Percentiles rank a stretch among this genome's conserved stretches.
Evolutionary conservation across 2,888 invertebrate genomes (phyloP).

Genomic region (Callyntrura sp.): DNA sequence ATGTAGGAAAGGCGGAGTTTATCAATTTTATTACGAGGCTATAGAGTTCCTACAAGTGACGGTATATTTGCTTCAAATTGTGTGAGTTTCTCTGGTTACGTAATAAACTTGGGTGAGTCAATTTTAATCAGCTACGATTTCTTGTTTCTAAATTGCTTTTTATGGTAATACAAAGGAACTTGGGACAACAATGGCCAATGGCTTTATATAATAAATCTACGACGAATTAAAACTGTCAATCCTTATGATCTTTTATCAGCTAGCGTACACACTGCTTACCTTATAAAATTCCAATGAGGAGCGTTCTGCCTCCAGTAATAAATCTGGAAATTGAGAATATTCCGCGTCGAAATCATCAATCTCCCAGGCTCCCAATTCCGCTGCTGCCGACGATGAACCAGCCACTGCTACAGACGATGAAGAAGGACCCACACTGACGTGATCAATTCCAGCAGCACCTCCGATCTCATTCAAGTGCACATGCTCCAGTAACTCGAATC

Average conservation of each 20-base stretch:
- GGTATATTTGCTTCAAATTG: neutral
- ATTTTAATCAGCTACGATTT: neutral
- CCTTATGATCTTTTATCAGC: neutral
- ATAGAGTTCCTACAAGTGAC: neutral
- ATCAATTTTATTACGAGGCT: slow-evolving; percentile 18
- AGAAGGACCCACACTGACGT: neutral
- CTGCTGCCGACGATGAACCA: neutral
- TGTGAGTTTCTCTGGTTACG: no score
- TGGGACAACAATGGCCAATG: neutral
- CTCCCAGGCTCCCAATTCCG: slow-evolving; percentile 36
- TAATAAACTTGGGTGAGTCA: neutral
- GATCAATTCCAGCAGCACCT: slow-evolving; percentile 74
- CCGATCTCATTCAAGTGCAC: slow-evolving; percentile 69
- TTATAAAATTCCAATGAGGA: slow-evolving; percentile 77
- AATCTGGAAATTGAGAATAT: slow-evolving; percentile 50
- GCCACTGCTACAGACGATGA: neutral
- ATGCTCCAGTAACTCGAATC: slow-evolving; percentile 62
- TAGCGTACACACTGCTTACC: slow-evolving; percentile 36
- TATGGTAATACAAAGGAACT: neutral
- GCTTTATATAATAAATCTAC: neutral
- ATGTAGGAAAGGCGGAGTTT: slow-evolving; percentile 50
- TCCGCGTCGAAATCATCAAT: slow-evolving; percentile 12
- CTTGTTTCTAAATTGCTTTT: neutral
- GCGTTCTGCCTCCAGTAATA: slow-evolving; percentile 70
- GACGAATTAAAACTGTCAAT: no score